These are phyloP conservation scores for Bryconaethiops microstoma DNA, from an alignment of 2,797 vertebrate species.

Conservation along the genomic window DNA sequence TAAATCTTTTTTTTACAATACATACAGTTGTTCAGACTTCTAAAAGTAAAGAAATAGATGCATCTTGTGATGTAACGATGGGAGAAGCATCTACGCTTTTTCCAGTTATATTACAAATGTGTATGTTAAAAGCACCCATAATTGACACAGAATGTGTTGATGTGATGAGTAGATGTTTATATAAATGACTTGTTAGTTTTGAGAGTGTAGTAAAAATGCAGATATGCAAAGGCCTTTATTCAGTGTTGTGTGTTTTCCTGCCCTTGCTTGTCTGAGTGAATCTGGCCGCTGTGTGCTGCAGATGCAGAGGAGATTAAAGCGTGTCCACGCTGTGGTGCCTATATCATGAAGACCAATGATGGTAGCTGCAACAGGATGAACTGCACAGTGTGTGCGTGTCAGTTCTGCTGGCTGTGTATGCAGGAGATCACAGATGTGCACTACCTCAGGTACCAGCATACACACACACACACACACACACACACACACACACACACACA, in stretches of 20 bases:
- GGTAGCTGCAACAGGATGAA: conserved; percentile 92
- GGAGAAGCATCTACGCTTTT: no score
- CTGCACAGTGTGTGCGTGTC: conserved; percentile 88
- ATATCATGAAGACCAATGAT: conserved; percentile 90
- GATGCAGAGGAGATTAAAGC: conserved; percentile 87
- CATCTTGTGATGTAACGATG: no score
- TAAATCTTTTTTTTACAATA: no score
- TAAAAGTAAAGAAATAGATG: no score
- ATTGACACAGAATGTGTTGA: no score
- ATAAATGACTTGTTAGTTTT: no score
- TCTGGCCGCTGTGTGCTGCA: conserved; percentile 50
- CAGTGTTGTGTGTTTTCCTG: neutral
- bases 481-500: conserved; percentile 2
- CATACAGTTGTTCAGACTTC: no score
- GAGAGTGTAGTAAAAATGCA: neutral
- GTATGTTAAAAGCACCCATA: no score
- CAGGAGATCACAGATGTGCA: conserved; percentile 90
- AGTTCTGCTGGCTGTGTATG: conserved; percentile 93
- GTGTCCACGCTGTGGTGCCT: conserved; percentile 88
- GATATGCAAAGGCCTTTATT: neutral
- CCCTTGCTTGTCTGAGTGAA: conserved; percentile 22
- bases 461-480: conserved; percentile 13
- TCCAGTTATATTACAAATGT: no score
- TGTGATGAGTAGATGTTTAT: no score
- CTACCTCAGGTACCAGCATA: conserved; percentile 82